These are phyloP conservation scores for Lasiommata megera DNA, from an alignment of 2,888 invertebrate species.

Conservation along the genomic window DNA sequence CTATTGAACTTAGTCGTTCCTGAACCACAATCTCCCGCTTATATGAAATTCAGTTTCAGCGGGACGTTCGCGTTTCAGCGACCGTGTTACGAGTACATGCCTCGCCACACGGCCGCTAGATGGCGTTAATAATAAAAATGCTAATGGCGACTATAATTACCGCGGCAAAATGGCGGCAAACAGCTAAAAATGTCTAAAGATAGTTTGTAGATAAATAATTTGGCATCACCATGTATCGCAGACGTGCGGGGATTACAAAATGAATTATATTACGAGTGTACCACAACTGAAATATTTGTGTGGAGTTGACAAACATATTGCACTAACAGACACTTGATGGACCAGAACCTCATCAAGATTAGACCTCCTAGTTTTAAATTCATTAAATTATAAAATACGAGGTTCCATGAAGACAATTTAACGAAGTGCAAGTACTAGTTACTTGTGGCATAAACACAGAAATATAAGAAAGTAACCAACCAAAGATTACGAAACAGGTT, in stretches of 20 bases:
- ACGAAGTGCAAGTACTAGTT: too few species aligned
- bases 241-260: constrained; percentile 34
- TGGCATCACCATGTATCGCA: constrained; percentile 38
- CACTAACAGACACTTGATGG: not conserved
- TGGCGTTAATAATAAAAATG: not conserved
- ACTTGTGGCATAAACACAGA: too few species aligned
- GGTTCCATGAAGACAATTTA: too few species aligned
- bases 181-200: constrained; percentile 37
- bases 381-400: too few species aligned
- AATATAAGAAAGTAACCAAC: too few species aligned
- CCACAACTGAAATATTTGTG: constrained; percentile 28
- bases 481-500: too few species aligned
- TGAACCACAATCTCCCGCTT: not conserved
- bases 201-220: constrained; percentile 34
- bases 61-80: not conserved
- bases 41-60: constrained; percentile 1
- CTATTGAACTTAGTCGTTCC: not conserved
- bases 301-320: not conserved
- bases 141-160: not conserved
- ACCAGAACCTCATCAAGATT: too few species aligned
- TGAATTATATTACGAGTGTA: constrained; percentile 30
- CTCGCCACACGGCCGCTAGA: not conserved
- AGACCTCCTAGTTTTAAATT: too few species aligned
- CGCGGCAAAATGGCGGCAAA: constrained; percentile 3
- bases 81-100: not conserved